Base-by-base conservation (phyloP, 2,113 vertebrate species). In the Syrrhaptes paradoxus region DNA sequence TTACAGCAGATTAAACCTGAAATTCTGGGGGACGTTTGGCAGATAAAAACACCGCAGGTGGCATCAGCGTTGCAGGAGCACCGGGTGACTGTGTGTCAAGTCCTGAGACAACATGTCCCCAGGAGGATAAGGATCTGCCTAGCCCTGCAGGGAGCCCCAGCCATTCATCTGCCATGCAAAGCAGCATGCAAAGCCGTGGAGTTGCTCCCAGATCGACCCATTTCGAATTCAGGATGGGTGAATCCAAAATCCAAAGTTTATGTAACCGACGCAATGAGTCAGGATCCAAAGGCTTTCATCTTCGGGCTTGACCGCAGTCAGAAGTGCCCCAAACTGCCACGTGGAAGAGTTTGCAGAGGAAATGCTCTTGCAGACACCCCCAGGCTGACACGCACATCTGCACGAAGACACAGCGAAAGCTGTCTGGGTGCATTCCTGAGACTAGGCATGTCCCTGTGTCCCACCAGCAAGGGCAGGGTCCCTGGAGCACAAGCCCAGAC, bases 1-100 rank as follows among this genome's bases (percentile, higher is more conserved):
- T 94, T 73, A 75, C 48, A 81, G 72, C 68, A 84, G 88, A 92
- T 91, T 90, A 84, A 95, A 72, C 61, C 57, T 81, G 90, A 88
- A 78, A 66, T 78, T 63, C 82, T 67, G 32, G 68, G 46, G 83
- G 79, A 57, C 68, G 63, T 93, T 43, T 83, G 76, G 55, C 13
- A 8, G 90, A 78, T 71, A 78, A 80, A 74, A 10, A 2, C 0
- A 2, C 65, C 4, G 2, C 82, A 88, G 96, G 95, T 92, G 79
- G 85, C 79, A 90, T 45, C 49, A 41, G 61, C 0, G 1, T 58
- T 58, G 31, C 61, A 54, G 80, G 57, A 93, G 29, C 32, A 11
- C 0, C 0, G 6, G 9, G 46, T 87, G 82, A 76, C 67, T 46
- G 29, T 0, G 0, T 0, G 7, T 67, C 70, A 72, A 66, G 52